These are phyloP conservation scores for Laticauda laticaudata DNA, from an alignment of 2,113 vertebrate genomes.

Conservation along the genomic window DNA sequence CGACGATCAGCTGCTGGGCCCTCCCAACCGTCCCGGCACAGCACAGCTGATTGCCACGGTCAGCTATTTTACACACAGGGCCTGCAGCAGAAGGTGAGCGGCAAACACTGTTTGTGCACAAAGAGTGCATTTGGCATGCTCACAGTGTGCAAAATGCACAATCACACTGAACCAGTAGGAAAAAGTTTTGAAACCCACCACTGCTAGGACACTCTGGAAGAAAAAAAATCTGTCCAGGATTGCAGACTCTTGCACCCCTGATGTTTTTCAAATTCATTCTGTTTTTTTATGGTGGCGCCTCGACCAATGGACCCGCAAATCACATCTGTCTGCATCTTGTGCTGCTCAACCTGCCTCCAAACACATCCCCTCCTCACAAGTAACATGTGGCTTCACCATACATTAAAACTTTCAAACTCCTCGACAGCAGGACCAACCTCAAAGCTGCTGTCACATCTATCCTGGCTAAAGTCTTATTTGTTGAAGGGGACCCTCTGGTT, in stretches of 20 bases:
- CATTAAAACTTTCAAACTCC: conserved; percentile 31
- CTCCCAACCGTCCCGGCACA: too few relatives aligned
- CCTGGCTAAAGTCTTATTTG: conserved; percentile 51
- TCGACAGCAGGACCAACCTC: conserved; percentile 41
- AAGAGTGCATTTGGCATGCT: too few relatives aligned
- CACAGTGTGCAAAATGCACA: too few relatives aligned
- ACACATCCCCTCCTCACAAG: conserved; percentile 18
- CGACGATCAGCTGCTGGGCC: too few relatives aligned
- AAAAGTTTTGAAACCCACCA: too few relatives aligned
- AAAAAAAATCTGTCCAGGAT: conserved; percentile 12
- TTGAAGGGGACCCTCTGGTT: conserved; percentile 32
- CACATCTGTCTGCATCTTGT: conserved; percentile 44
- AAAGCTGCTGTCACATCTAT: conserved; percentile 44
- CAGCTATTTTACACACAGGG: too few relatives aligned
- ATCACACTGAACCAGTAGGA: too few relatives aligned
- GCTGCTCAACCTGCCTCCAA: accelerated
- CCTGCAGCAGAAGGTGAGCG: too few relatives aligned
- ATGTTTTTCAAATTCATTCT: conserved; percentile 27
- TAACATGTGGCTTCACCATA: conserved; percentile 5
- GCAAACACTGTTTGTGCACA: too few relatives aligned
- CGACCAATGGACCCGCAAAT: conserved; percentile 36
- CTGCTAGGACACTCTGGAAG: not conserved
- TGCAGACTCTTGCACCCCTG: conserved; percentile 36
- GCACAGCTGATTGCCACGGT: too few relatives aligned
- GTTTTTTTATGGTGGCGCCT: conserved; percentile 20